Base-by-base conservation (phyloP, 2,113 vertebrate species). In the Rynchops niger region DNA sequence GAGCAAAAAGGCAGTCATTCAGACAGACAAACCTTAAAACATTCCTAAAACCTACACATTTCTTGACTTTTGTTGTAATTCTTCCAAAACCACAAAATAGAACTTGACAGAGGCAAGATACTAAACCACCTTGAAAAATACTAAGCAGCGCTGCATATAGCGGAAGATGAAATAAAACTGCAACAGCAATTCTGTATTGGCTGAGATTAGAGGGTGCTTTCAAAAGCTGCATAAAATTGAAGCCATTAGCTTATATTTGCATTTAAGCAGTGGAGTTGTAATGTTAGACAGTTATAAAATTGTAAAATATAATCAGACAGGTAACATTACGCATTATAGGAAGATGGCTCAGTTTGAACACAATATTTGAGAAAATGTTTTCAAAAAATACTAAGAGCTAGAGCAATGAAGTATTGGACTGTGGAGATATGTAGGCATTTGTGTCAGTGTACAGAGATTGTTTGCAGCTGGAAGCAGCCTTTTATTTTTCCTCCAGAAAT, bases 171-270 rank as follows among this genome's bases (percentile, higher is more conserved):
- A 85, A 87, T 85, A 84, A 93, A 95, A 82, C 12, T 73, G 65
- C 61, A 70, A 5, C 14, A 77, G 66, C 72, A 91, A 62, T 91
- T 78, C 53, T 71, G 4, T 58, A 38, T 61, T 76, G 61, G 36
- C 72, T 62, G 70, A 96, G 62, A 63, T 83, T 72, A 80, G 82
- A 32, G 65, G 55, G 55, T 90, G 91, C 49, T 45, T 63, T 88
- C 79, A 88, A 83, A 92, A 76, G 70, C 21, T 91, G 59, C 53
- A 69, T 67, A 16, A 81, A 88, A 80, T 79, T 73, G 86, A 93
- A 91, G 53, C 90, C 38, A 63, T 92, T 91, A 70, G 30, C 32
- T 80, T 94, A 9, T 69, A 91, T 96, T 97, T 98, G 70, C 62
- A 82, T 95, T 96, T 95, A 93, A 80, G 56, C n/a, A 82, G 71